Evolutionary conservation across 2,888 invertebrate species (phyloP), one percentile per base, ranked within the genome.

Genomic region (Ophion costatus): DNA sequence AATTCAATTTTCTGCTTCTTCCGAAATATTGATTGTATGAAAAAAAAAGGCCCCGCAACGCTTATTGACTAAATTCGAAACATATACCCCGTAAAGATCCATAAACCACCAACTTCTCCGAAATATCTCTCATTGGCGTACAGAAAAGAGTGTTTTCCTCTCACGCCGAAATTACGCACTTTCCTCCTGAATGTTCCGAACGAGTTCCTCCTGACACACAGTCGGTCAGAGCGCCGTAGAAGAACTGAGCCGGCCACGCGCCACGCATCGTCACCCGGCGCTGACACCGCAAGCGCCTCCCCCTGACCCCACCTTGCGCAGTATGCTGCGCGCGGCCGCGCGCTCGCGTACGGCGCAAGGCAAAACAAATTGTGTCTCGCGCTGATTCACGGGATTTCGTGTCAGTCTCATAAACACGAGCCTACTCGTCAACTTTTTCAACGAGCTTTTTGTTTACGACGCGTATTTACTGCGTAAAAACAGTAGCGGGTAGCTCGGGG

Each of bases 391-490:
- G 33, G 70, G 57, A 73, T 71, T 71, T 66, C 71, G 64, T 77
- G 77, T 82, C 71, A 63, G 17, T 79, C 70, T 33, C 70, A 73
- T 75, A 78, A 76, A 80, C 81, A 81, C 22, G 24, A 69, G 51
- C 73, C 77, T 56, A 80, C 66, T 29, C 71, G 76, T 76, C 76
- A 79, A 85, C 73, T 56, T 75, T 76, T 69, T 61, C 66, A 67
- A 42, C 63, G 57, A 73, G 29, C 71, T 56, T 75, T 29, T 84
- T 85, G 85, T 85, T 85, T 85, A 80, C 71, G 79, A 80, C 45
- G 82, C 67, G 33, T 67, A 66, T 66, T 74, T 64, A 57, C 22
- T 24, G 66, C 67, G 56, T 24, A 45, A 57, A 76, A 75, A 63
- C 59, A 77, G 73, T 14, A 66, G 24, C 56, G 70, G 59, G 51